These are phyloP conservation scores for Copsychus sechellarum DNA, from an alignment of 2,113 vertebrate genomes.

Conservation along the genomic window DNA sequence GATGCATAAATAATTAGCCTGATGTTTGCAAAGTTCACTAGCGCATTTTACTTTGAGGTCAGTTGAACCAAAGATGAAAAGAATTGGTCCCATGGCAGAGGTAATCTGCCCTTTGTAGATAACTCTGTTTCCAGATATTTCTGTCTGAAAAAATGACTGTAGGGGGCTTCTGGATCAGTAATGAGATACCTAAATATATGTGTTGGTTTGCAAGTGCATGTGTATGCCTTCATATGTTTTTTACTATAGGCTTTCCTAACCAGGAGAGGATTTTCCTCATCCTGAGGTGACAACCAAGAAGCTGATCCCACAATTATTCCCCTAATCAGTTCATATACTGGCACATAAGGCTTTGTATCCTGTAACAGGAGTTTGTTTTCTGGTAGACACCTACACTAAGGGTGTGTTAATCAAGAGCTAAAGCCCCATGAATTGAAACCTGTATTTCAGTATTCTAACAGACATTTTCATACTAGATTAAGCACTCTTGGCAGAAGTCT, in stretches of 20 bases:
- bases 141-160: background rate
- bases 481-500: background rate
- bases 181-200: background rate
- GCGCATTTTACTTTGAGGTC: background rate
- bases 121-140: background rate
- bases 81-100: background rate
- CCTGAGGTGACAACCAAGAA: background rate
- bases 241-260: background rate
- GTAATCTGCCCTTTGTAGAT: background rate
- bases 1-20: background rate
- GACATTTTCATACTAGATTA: background rate
- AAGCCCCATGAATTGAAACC: background rate
- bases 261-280: background rate
- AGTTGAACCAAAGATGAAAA: background rate
- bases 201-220: background rate
- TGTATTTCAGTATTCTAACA: background rate
- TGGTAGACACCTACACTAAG: background rate
- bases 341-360: background rate
- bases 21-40: background rate
- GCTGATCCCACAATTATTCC: background rate
- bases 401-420: background rate
- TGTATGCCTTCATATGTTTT: background rate
- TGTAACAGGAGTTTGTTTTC: background rate
- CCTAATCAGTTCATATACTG: background rate
- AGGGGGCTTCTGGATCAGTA: background rate